phyloP scores from a whole-genome alignment of 2,797 vertebrate species.

The Propithecus perrieri region DNA sequence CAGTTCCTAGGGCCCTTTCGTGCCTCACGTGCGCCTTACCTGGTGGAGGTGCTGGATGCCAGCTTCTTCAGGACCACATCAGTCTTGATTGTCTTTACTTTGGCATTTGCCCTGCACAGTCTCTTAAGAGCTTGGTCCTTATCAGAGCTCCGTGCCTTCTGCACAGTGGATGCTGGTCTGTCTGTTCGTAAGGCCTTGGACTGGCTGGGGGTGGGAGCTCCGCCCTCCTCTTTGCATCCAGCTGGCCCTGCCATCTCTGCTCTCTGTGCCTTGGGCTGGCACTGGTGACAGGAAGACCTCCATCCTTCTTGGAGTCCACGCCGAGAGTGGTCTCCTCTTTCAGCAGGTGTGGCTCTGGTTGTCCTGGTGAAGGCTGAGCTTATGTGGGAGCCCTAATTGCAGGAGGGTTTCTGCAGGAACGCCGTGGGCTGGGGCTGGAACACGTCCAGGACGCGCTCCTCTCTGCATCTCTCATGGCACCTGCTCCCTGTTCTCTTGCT shows the following conservation, averaged over 20 bases:
- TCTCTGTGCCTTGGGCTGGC: not conserved
- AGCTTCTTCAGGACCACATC: not conserved
- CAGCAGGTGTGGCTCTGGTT: not conserved
- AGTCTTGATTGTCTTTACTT: not conserved
- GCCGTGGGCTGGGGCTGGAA: not conserved
- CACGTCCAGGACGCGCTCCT: no score
- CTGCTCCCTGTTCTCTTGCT: not conserved
- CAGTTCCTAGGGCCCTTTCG: not conserved
- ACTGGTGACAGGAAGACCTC: not conserved
- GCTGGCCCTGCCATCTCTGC: not conserved
- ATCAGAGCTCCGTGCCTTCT: not conserved
- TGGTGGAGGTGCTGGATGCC: not conserved
- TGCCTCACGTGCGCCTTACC: no score
- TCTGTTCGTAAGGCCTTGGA: no score
- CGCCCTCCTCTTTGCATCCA: not conserved
- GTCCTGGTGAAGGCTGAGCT: not conserved
- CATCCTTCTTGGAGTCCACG: not conserved
- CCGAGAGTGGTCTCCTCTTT: not conserved
- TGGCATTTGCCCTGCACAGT: not conserved
- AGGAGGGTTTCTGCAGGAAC: not conserved
- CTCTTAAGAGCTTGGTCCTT: not conserved
- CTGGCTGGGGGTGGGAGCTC: not conserved
- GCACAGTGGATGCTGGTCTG: not conserved
- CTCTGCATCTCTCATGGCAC: not conserved
- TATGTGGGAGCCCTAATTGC: not conserved